Base-by-base conservation (phyloP, 2,113 vertebrate genomes). In the Theropithecus gelada region DNA sequence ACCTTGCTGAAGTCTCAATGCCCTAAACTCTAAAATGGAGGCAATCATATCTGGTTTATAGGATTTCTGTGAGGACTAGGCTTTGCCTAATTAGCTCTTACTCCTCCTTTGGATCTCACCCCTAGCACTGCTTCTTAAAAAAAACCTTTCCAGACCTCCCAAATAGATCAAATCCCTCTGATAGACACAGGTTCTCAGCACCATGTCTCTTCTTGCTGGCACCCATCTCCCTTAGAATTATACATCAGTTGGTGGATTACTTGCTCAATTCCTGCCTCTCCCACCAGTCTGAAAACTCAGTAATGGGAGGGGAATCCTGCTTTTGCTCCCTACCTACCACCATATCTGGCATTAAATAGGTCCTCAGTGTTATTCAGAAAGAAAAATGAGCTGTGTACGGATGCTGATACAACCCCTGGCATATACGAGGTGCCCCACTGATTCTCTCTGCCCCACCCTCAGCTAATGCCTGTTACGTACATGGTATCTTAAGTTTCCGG, bases 321-420 rank as follows among this genome's bases (percentile, higher is more conserved):
- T 88, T 96, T 85, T 72, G 20, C 72, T 94, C 89, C 59, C 57
- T 72, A 92, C 27, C 27, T 87, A 13, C 32, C 40, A 82, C 68
- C 38, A 35, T 30, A 35, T 11, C 79, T 27, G 35, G 52, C 35
- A 45, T 16, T 81, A 88, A 43, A 59, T 0, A 72, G 52, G n/a
- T 68, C 16, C 27, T 96, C 66, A 68, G 50, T 70, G 78, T 14
- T 57, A 52, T 61, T 93, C 66, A 68, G 6, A 89, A 90, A 89
- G 30, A 48, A 88, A 88, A 40, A 5, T 1, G 66, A 76, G 83
- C 64, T 57, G 23, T 52, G 8, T 27, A 61, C 43, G 25, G 14
- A 38, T 27, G 52, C 18, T 50, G 8, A 43, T 8, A 80, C 68
- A 84, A 80, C 4, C 35, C 52, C 57, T 50, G 50, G 32, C 45